Conservation (phyloP, 92 coral and sea anemone species). For the Actinostola sp. region DNA sequence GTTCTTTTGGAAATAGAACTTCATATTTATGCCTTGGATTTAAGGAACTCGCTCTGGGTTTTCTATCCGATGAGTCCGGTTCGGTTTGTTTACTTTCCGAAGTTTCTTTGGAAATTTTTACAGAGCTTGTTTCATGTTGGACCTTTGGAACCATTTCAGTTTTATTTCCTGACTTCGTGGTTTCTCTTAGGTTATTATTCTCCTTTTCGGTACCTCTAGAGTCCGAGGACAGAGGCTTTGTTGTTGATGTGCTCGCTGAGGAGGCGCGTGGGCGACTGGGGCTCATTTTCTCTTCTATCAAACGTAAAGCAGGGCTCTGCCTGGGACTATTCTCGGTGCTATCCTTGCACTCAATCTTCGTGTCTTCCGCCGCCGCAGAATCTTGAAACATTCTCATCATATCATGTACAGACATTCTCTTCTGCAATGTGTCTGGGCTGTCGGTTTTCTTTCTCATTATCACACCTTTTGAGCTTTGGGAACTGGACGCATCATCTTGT, state of each 20-base stretch:
- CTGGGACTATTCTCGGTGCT: constrained; percentile 9
- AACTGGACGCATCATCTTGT: not conserved
- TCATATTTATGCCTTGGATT: constrained; percentile 24
- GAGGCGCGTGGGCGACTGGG: constrained; percentile 1
- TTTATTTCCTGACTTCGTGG: not conserved
- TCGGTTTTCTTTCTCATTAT: constrained; percentile 31
- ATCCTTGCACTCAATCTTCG: not conserved
- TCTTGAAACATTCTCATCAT: constrained; percentile 35
- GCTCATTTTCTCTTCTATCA: constrained; percentile 19
- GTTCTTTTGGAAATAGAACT: constrained; percentile 12
- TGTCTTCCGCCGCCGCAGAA: constrained; percentile 6
- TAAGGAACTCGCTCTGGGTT: constrained; percentile 18
- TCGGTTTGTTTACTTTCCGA: not conserved
- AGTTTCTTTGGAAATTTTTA: constrained; percentile 3
- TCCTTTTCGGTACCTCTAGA: not conserved
- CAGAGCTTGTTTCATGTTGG: not conserved
- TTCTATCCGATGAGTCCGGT: not conserved
- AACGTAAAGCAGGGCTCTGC: constrained; percentile 42
- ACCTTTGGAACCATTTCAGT: not conserved
- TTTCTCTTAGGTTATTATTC: not conserved
- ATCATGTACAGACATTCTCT: constrained; percentile 39
- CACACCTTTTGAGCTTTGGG: constrained; percentile 12
- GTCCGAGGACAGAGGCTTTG: not conserved
- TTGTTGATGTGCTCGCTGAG: not conserved
- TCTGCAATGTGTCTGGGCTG: constrained; percentile 11